Evolutionary conservation across 1,140 invertebrate species (phyloP).

Genomic region (Tetramorium simillimum): DNA sequence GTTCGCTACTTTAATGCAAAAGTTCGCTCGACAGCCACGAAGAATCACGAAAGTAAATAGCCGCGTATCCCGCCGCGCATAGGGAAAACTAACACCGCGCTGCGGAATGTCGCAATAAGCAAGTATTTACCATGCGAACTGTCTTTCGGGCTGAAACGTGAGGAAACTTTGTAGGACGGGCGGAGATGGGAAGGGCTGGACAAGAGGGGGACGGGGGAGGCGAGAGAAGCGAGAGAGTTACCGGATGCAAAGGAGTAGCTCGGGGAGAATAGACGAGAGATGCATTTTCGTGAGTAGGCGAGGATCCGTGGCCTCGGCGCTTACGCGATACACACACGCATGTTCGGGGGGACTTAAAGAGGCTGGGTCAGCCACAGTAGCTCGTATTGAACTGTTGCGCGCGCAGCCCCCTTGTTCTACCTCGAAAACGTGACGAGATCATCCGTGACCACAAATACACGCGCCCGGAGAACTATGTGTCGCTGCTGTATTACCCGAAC

Average conservation of each 20-base stretch:
- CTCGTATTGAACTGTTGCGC: conserved; percentile 84
- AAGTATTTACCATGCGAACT: conserved; percentile 46
- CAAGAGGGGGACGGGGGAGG: not conserved
- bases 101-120: conserved; percentile 36
- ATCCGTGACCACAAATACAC: conserved; percentile 34
- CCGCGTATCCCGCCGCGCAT: not conserved
- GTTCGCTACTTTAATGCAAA: conserved; percentile 28
- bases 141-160: conserved; percentile 57
- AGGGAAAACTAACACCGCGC: conserved; percentile 31
- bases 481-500: conserved; percentile 1
- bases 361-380: conserved; percentile 57
- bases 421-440: conserved; percentile 73
- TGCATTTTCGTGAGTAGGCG: conserved; percentile 65
- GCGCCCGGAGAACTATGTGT: not conserved
- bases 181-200: not conserved
- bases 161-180: conserved; percentile 67
- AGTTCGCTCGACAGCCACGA: conserved; percentile 35
- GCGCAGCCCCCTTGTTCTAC: conserved; percentile 74
- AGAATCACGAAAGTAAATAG: conserved; percentile 46
- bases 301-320: not conserved
- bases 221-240: not conserved
- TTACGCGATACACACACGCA: conserved; percentile 48
- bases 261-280: conserved; percentile 64
- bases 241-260: conserved; percentile 34
- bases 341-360: conserved; percentile 53